phyloP scores from a whole-genome alignment of 1,140 invertebrate species.

The Diorhabda carinulata region DNA sequence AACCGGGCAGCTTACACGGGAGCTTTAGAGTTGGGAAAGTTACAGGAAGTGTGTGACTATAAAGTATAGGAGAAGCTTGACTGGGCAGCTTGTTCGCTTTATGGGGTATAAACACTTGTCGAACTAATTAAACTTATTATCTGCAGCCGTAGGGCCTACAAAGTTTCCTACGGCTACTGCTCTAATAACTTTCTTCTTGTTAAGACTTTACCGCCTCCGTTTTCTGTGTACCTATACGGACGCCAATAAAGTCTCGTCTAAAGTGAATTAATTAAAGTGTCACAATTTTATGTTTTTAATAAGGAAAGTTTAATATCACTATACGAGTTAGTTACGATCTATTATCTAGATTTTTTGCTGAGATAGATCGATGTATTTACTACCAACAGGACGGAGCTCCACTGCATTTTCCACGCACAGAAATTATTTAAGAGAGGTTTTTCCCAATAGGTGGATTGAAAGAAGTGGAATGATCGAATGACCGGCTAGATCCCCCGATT shows the following conservation, averaged over 20 bases:
- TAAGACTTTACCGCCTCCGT: slow-evolving; percentile 1
- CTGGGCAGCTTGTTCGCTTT: slow-evolving; percentile 26
- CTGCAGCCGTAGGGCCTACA: slow-evolving; percentile 13
- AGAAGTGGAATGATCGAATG: no score
- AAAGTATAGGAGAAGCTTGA: slow-evolving; percentile 33
- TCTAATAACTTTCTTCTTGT: slow-evolving; percentile 2
- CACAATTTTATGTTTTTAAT: no score
- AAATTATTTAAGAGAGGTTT: no score
- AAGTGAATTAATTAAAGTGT: neutral
- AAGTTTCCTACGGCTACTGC: neutral
- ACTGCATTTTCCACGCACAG: no score
- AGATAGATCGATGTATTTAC: no score
- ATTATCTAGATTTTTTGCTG: no score
- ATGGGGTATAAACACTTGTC: slow-evolving; percentile 30
- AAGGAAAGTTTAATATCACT: no score
- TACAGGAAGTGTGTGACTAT: slow-evolving; percentile 34
- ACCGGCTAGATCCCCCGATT: no score
- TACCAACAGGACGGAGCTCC: no score
- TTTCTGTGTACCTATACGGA: neutral
- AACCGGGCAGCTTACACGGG: slow-evolving; percentile 33
- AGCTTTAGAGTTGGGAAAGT: slow-evolving; percentile 35
- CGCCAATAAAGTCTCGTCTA: neutral
- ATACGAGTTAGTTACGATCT: no score
- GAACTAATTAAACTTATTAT: slow-evolving; percentile 36
- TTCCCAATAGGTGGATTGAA: no score